phyloP scores from a whole-genome alignment of 2,888 invertebrate species.

The Polyommatus icarus region DNA sequence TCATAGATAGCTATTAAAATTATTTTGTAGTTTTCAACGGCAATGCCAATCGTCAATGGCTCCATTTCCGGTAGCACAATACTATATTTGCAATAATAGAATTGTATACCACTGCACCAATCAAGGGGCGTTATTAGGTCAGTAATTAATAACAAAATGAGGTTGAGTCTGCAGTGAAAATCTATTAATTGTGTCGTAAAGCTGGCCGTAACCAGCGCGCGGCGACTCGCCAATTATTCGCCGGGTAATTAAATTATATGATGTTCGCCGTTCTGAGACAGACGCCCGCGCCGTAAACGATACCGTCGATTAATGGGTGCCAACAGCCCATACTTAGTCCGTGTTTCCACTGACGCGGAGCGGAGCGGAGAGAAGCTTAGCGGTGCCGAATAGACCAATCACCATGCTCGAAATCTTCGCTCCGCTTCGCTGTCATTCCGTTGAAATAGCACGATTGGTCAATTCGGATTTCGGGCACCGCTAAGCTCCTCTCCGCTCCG shows the following conservation, averaged over 20 bases:
- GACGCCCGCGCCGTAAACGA: slow-evolving; percentile 64
- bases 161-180: slow-evolving; percentile 63
- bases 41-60: not conserved
- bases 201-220: slow-evolving; percentile 61
- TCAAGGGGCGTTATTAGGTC: slow-evolving; percentile 51
- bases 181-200: slow-evolving; percentile 77
- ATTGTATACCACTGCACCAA: slow-evolving; percentile 7
- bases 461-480: too few species aligned
- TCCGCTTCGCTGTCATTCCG: too few species aligned
- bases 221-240: slow-evolving; percentile 74
- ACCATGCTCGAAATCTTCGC: too few species aligned
- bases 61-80: not conserved
- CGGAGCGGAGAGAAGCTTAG: too few species aligned
- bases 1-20: not conserved
- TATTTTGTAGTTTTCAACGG: not conserved
- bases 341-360: too few species aligned
- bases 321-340: not conserved
- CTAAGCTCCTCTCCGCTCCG: too few species aligned
- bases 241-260: slow-evolving; percentile 75
- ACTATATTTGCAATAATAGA: not conserved
- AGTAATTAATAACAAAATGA: slow-evolving; percentile 67
- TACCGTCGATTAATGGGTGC: slow-evolving; percentile 59
- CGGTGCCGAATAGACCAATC: too few species aligned
- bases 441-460: too few species aligned
- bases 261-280: slow-evolving; percentile 74